Evolutionary conservation across 2,113 vertebrate species (phyloP).

Genomic region (Laterallus jamaicensis): DNA sequence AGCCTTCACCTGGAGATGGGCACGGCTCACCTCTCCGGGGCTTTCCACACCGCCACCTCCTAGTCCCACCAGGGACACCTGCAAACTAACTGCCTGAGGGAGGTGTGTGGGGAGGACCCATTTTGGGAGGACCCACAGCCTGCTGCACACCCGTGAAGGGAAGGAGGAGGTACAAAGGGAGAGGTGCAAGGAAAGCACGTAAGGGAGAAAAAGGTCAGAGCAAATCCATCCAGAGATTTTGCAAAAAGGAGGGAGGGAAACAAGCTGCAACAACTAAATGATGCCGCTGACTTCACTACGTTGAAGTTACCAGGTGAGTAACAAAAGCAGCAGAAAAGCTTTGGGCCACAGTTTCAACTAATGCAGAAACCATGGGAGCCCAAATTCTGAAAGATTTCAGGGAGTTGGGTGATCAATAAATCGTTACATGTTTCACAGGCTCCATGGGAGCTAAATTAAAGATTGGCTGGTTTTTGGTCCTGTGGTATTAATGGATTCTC

Average conservation of each 20-base stretch:
- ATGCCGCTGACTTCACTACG: rapidly evolving
- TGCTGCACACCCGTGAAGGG: not conserved
- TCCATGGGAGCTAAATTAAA: not conserved
- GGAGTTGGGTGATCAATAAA: not conserved
- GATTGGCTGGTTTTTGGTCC: not conserved
- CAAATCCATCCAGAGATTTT: not conserved
- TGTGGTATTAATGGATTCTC: not conserved
- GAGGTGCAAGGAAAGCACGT: rapidly evolving
- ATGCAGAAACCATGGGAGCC: not conserved
- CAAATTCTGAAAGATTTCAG: not conserved
- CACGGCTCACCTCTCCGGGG: not conserved
- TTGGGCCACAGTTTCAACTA: not conserved
- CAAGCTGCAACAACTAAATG: not conserved
- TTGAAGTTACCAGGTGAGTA: not conserved
- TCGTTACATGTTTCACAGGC: not conserved
- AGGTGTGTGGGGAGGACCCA: no score
- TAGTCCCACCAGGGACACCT: rapidly evolving
- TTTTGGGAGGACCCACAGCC: not conserved
- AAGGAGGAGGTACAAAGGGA: not conserved
- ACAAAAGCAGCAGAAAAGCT: not conserved
- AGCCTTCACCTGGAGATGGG: rapidly evolving
- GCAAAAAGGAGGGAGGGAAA: not conserved
- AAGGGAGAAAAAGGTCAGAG: not conserved
- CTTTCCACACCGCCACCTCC: not conserved
- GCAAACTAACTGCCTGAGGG: rapidly evolving